Evolutionary conservation across 2,888 invertebrate genomes (phyloP).

Genomic region (Frankliniella intonsa): DNA sequence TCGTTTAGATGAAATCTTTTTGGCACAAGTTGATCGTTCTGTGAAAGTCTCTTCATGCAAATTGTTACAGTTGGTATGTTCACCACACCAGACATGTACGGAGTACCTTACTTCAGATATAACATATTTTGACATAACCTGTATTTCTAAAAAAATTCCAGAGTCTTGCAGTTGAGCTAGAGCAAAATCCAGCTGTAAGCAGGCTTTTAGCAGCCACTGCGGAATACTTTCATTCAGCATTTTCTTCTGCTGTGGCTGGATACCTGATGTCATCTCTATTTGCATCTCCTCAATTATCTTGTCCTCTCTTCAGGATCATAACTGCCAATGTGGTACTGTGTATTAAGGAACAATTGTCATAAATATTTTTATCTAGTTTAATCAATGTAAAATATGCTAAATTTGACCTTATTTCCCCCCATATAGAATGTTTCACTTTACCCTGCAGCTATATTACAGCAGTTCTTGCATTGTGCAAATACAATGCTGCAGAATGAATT

Average conservation of each 20-base stretch:
- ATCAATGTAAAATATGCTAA: background rate
- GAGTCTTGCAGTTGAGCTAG: background rate
- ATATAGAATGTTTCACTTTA: background rate
- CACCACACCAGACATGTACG: background rate
- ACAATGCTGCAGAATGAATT: background rate
- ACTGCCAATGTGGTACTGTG: background rate
- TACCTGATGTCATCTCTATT: background rate
- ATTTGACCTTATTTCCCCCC: background rate
- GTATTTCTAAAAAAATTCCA: background rate
- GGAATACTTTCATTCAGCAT: background rate
- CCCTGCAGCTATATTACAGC: background rate
- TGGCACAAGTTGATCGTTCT: background rate
- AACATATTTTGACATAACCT: background rate
- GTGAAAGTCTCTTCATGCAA: background rate
- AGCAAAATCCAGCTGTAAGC: background rate
- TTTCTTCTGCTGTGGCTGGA: background rate
- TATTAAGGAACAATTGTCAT: background rate
- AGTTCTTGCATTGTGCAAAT: background rate
- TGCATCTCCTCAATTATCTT: conserved; percentile 26
- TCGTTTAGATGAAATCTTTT: background rate
- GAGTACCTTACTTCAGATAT: background rate
- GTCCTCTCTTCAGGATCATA: conserved; percentile 36
- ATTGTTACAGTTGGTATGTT: conserved; percentile 1
- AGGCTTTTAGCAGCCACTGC: background rate
- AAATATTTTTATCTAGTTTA: background rate